These are phyloP conservation scores for Mycteria americana DNA, from an alignment of 2,797 vertebrate genomes.

Conservation along the genomic window DNA sequence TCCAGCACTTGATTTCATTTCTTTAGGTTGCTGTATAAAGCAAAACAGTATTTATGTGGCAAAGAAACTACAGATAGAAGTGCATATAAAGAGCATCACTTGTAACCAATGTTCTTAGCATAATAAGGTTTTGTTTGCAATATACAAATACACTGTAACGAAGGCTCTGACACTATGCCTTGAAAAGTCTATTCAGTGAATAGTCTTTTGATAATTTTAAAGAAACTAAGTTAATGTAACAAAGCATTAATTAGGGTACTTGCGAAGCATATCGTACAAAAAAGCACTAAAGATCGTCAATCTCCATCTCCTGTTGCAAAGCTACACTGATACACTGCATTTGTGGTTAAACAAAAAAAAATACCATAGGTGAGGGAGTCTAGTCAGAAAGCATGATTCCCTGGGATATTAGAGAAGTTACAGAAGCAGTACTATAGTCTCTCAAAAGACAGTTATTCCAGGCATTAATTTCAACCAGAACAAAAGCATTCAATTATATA, in stretches of 20 bases:
- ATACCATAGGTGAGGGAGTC: not conserved
- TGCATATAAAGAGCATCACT: not conserved
- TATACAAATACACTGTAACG: not conserved
- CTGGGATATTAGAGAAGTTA: not conserved
- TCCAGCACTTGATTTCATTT: slow-evolving; percentile 90
- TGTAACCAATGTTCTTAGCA: not conserved
- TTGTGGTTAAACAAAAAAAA: not conserved
- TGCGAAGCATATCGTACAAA: not conserved
- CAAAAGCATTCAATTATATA: not conserved
- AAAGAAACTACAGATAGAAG: not conserved
- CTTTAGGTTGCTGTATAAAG: slow-evolving; percentile 90
- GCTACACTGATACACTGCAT: not conserved
- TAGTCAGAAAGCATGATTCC: not conserved
- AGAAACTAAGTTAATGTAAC: not conserved
- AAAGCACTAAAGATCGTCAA: not conserved
- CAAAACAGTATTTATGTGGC: slow-evolving; percentile 36
- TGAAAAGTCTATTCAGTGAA: not conserved
- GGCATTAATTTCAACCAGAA: not conserved
- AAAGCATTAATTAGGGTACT: not conserved
- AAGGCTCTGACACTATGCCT: not conserved
- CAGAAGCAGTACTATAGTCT: not conserved
- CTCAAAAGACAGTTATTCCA: not conserved
- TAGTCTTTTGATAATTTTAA: not conserved
- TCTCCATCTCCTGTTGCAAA: not conserved
- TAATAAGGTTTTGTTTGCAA: not conserved